Conservation (phyloP, 1,140 invertebrate species). For the Zeugodacus cucurbitae region DNA sequence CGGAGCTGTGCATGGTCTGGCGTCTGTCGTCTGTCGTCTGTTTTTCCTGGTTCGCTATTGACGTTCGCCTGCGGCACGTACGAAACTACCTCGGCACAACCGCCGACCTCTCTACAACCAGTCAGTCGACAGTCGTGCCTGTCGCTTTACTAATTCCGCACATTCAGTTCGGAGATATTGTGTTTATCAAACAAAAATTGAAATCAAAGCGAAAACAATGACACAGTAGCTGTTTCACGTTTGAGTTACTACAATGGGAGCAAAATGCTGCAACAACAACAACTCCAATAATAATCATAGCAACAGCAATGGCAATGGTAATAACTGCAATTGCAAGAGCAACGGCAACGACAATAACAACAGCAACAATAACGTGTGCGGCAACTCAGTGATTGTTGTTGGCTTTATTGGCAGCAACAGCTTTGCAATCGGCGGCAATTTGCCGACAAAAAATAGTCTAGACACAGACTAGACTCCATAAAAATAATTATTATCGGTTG, state of each 20-base stretch:
- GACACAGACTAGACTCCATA: slow-evolving; percentile 67
- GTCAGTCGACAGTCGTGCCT: neutral
- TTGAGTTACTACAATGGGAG: neutral
- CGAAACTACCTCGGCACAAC: neutral
- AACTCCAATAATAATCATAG: neutral
- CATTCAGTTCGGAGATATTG: neutral
- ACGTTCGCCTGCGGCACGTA: slow-evolving; percentile 12
- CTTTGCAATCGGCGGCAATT: slow-evolving; percentile 25
- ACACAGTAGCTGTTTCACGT: slow-evolving; percentile 39
- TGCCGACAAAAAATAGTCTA: slow-evolving; percentile 61
- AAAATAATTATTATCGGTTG: slow-evolving; percentile 67
- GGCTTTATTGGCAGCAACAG: slow-evolving; percentile 18
- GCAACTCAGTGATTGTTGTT: neutral
- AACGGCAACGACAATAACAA: neutral
- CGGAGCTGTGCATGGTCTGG: neutral
- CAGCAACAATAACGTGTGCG: neutral
- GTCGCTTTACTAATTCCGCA: slow-evolving; percentile 12
- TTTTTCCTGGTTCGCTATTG: neutral
- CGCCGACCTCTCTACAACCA: neutral
- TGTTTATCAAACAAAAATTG: slow-evolving; percentile 41
- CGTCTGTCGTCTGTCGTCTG: too few relatives aligned
- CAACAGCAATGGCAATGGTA: neutral
- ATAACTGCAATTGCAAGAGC: slow-evolving; percentile 22
- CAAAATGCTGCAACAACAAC: neutral
- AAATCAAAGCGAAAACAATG: slow-evolving; percentile 42